Conservation (phyloP, 1,140 invertebrate genomes). For the Drosophila murphyi region DNA sequence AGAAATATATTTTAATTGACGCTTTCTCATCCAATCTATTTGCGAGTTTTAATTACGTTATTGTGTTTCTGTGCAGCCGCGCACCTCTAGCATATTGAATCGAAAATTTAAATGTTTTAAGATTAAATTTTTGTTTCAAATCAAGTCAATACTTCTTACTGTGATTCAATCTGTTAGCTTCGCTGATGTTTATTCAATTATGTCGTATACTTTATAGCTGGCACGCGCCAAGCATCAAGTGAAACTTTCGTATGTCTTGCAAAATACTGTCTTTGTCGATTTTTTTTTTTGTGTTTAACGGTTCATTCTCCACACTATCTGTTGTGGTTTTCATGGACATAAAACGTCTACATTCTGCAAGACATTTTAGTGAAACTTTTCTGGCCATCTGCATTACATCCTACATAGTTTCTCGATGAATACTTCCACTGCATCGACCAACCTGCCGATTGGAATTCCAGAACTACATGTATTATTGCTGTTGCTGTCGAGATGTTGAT, state of each 20-base stretch:
- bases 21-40: too few species aligned
- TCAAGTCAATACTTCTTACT: conserved; percentile 85
- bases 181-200: neutral
- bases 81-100: too few species aligned
- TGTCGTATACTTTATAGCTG: conserved; percentile 24
- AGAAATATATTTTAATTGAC: too few species aligned
- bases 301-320: conserved; percentile 89
- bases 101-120: too few species aligned
- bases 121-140: neutral
- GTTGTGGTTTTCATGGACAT: too few species aligned
- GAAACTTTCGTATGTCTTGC: conserved; percentile 87
- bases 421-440: conserved; percentile 56
- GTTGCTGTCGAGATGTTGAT: too few species aligned
- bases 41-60: too few species aligned
- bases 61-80: too few species aligned
- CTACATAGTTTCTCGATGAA: conserved; percentile 58
- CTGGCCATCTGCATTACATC: conserved; percentile 38
- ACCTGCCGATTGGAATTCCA: neutral
- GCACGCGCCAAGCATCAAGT: conserved; percentile 88
- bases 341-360: conserved; percentile 21
- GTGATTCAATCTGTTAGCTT: conserved; percentile 88
- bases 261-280: conserved; percentile 89
- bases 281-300: conserved; percentile 91
- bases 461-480: neutral
- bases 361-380: conserved; percentile 59